Evolutionary conservation across 2,113 vertebrate genomes (phyloP).

Genomic region (Cheirogaleus medius): DNA sequence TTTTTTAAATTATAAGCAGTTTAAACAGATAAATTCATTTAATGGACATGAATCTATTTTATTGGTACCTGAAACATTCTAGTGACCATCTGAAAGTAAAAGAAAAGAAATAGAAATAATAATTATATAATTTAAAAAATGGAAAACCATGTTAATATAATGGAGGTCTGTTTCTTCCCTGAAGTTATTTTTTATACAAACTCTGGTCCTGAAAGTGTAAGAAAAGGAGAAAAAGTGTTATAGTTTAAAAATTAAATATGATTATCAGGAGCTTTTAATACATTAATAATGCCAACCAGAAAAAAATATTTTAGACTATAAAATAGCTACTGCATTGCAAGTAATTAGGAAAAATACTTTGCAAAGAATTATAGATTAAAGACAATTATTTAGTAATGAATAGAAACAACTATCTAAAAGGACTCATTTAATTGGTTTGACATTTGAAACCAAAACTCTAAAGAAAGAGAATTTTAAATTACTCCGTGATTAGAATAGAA

Average conservation of each 20-base stretch:
- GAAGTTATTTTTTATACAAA: slow-evolving; percentile 10
- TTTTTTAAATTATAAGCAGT: not conserved
- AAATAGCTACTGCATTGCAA: slow-evolving; percentile 33
- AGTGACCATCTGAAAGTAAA: not conserved
- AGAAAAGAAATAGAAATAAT: slow-evolving; percentile 14
- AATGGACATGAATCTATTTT: not conserved
- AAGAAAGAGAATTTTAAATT: slow-evolving; percentile 57
- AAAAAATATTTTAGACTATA: slow-evolving; percentile 60
- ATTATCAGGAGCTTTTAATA: slow-evolving; percentile 6
- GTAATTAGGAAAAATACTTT: slow-evolving; percentile 66
- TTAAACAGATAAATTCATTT: not conserved
- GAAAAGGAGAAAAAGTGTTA: not conserved
- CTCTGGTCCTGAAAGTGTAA: slow-evolving; percentile 5
- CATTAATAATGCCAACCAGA: not conserved
- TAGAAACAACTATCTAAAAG: slow-evolving; percentile 67
- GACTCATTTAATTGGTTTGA: slow-evolving; percentile 66
- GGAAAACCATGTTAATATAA: not conserved
- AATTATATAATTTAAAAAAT: not conserved
- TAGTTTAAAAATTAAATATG: slow-evolving; percentile 50
- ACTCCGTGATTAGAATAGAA: slow-evolving; percentile 61
- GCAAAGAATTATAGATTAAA: slow-evolving; percentile 70
- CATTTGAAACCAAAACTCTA: slow-evolving; percentile 62
- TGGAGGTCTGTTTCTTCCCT: not conserved
- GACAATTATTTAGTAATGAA: slow-evolving; percentile 74
- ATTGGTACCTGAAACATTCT: slow-evolving; percentile 18